Percentiles rank a stretch among this genome's conserved stretches.
Evolutionary conservation across 2,888 invertebrate species (phyloP).

Genomic region (Epistrophella euchroma): DNA sequence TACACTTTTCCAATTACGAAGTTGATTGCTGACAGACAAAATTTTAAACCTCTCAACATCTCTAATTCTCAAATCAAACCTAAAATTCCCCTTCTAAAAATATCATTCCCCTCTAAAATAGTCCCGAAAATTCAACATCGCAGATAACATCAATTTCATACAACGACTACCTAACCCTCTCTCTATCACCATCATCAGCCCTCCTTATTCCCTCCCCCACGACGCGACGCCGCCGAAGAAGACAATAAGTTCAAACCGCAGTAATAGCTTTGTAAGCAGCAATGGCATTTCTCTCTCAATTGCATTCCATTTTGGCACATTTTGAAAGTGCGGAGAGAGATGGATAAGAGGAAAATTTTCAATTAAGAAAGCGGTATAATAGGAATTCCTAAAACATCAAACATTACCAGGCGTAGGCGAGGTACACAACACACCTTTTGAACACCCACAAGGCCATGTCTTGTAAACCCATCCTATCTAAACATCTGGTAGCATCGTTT

Average conservation of each 20-base stretch:
- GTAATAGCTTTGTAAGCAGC: neutral
- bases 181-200: neutral
- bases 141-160: constrained; percentile 9
- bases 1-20: neutral
- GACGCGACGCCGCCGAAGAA: too few relatives aligned
- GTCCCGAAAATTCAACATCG: neutral
- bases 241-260: constrained; percentile 22
- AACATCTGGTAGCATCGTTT: constrained; percentile 9
- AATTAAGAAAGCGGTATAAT: neutral
- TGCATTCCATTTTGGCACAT: constrained; percentile 23
- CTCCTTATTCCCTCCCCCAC: neutral
- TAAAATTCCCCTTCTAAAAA: neutral
- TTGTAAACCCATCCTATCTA: neutral
- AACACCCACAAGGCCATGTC: neutral
- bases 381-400: neutral
- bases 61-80: neutral
- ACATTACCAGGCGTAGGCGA: neutral
- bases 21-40: neutral
- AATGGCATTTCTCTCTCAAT: constrained; percentile 18
- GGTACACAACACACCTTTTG: neutral
- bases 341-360: constrained; percentile 3
- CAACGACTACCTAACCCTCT: neutral
- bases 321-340: neutral
- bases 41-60: neutral
- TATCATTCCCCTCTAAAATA: neutral